Evolutionary conservation across 2,888 invertebrate genomes (phyloP), one percentile per base, ranked within the genome.

Genomic region (Acrocyrtus sp.): DNA sequence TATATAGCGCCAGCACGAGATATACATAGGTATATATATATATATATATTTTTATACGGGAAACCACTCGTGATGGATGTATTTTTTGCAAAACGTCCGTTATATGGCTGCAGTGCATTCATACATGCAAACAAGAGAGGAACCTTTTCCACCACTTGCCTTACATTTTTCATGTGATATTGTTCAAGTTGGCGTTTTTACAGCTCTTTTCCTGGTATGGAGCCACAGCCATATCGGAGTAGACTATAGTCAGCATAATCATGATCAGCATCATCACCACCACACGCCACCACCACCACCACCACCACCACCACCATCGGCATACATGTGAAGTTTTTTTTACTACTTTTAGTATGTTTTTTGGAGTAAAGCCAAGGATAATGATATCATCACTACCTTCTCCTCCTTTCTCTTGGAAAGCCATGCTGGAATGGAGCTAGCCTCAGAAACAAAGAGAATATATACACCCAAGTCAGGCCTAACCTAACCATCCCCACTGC

Each of bases 351-450:
- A 58, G 67, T 26, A 39, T 2, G 22, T 26, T 22, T 51, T 63
- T 63, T 72, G 70, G 70, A 72, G 70, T 45, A 63, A 72, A 72
- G 70, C 70, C 70, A 72, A 72, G 70, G 70, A 72, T 63, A 72
- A 72, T 63, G 70, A 70, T 72, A 72, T 58, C 63, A 63, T 72
- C 63, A 56, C 43, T n/a, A n/a, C n/a, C n/a, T n/a, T n/a, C n/a
- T n/a, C n/a, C n/a, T n/a, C n/a, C n/a, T n/a, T n/a, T n/a, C n/a
- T n/a, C n/a, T n/a, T n/a, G n/a, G n/a, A n/a, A n/a, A n/a, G n/a
- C n/a, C n/a, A n/a, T n/a, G n/a, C n/a, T n/a, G n/a, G n/a, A n/a
- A n/a, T n/a, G n/a, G n/a, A n/a, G n/a, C n/a, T n/a, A n/a, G n/a
- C n/a, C n/a, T n/a, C n/a, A n/a, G n/a, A n/a, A n/a, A n/a, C n/a